Evolutionary conservation across 2,888 invertebrate genomes (phyloP), one percentile per base, ranked within the genome.

Genomic region (Luperina nickerlii): DNA sequence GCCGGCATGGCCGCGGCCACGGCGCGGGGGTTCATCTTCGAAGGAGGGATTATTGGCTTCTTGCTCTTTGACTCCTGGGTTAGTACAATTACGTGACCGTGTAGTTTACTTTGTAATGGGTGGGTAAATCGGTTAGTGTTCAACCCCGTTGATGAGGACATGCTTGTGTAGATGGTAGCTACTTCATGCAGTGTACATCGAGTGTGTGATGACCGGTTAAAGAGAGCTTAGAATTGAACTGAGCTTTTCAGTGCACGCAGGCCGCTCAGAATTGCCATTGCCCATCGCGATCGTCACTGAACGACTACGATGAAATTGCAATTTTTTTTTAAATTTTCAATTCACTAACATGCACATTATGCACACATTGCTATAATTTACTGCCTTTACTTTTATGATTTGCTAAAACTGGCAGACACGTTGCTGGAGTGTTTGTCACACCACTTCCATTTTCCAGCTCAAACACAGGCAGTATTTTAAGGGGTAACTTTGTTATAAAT

Each of bases 1-100:
- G 97, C 98, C n/a, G 97, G 97, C 82, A 97, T 91, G 68, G 97
- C 86, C 60, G 95, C 90, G 85, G 96, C 93, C 89, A 95, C 94
- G 54, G 94, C 92, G 66, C 93, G 93, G 0, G 96, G 95, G 84
- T 96, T 92, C 95, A 97, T 95, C 87, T 95, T 95, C 32, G 97
- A 92, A 74, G 94, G 92, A 27, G 97, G 96, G 81, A 97, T 93
- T 90, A 97, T 93, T 82, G 97, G 93, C 95, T 97, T 96, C 96
- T 97, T 94, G 88, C 90, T 94, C 79, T 94, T 95, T 45, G 94
- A 90, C 94, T 95, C 98, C 96, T 95, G 96, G 82, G 68, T 74
- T 76, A 84, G 73, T 82, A 73, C 60, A 82, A 74, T 81, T 74
- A 75, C 57, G 67, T 57, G 84, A 62, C 32, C 38, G 84, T 76